Conservation (phyloP, 1,140 invertebrate genomes). For the Sarcophaga peregrina region DNA sequence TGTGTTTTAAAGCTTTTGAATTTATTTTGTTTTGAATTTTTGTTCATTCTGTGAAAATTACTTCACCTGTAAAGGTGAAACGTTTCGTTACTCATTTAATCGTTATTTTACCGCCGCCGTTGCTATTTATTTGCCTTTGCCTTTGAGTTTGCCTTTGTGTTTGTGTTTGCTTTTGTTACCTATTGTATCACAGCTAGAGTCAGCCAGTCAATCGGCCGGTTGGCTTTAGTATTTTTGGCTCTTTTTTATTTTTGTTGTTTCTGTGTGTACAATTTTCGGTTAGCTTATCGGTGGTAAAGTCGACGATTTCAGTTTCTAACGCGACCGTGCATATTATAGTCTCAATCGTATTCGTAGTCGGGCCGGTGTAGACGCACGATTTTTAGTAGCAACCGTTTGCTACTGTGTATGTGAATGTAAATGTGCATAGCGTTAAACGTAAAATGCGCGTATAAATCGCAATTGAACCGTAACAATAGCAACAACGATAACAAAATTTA, state of each 20-base stretch:
- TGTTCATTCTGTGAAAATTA: slow-evolving; percentile 45
- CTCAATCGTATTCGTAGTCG: not conserved
- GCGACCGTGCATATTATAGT: not conserved
- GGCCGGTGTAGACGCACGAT: not conserved
- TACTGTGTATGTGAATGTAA: too few species aligned
- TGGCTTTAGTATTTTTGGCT: too few species aligned
- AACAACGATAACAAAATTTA: not conserved
- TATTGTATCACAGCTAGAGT: too few species aligned
- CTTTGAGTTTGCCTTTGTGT: not conserved
- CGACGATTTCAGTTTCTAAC: slow-evolving; percentile 3
- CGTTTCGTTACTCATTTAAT: slow-evolving; percentile 28
- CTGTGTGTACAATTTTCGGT: not conserved
- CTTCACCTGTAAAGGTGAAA: slow-evolving; percentile 46
- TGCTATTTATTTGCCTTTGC: not conserved
- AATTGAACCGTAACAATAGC: slow-evolving; percentile 31
- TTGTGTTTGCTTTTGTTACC: not conserved
- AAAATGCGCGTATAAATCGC: not conserved
- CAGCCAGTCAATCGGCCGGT: too few species aligned
- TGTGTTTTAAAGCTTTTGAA: slow-evolving; percentile 21
- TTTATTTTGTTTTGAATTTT: slow-evolving; percentile 25
- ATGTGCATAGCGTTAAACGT: not conserved
- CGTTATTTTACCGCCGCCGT: not conserved
- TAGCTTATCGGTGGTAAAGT: not conserved
- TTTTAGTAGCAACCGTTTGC: not conserved
- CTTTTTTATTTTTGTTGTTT: too few species aligned